Percentiles rank a stretch among this genome's conserved stretches.
These are phyloP conservation scores for Bufo bufo DNA, from an alignment of 2,113 vertebrate genomes.

Conservation along the genomic window DNA sequence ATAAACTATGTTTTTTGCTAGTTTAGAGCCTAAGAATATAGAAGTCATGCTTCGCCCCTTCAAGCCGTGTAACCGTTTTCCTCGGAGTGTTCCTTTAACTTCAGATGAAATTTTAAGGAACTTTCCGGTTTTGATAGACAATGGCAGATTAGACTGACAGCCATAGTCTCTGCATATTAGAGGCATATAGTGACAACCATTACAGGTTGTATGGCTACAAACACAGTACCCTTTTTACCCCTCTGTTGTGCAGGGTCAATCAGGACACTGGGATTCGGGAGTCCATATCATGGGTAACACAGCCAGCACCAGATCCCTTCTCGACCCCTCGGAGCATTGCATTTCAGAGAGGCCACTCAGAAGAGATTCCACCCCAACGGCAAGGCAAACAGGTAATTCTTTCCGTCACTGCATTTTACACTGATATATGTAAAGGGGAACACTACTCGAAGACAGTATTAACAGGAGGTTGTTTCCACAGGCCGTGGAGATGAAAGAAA, in stretches of 20 bases:
- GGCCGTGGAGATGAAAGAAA: constrained; percentile 87
- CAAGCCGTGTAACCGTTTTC: background rate
- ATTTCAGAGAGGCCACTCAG: constrained; percentile 80
- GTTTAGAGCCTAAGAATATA: no score
- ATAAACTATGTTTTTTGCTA: no score
- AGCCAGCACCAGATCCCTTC: constrained; percentile 77
- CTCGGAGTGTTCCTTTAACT: background rate
- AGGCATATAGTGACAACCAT: background rate
- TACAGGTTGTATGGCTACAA: background rate
- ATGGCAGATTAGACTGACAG: background rate
- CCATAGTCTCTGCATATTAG: background rate
- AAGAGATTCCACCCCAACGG: constrained; percentile 76
- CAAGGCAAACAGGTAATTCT: constrained; percentile 58
- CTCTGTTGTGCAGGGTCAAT: constrained; percentile 66
- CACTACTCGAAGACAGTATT: background rate
- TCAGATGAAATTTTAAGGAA: background rate
- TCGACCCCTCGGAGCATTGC: constrained; percentile 71
- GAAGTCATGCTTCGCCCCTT: no score
- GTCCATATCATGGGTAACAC: constrained; percentile 83
- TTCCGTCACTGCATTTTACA: background rate
- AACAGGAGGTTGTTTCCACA: constrained; percentile 58
- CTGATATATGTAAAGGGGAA: background rate
- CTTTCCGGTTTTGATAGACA: background rate
- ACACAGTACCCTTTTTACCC: background rate
- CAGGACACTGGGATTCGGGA: constrained; percentile 78